Percentiles rank a stretch among this genome's conserved stretches.
Evolutionary conservation across 92 coral and sea anemone genomes (phyloP).

Genomic region (Phenganax subtilis): DNA sequence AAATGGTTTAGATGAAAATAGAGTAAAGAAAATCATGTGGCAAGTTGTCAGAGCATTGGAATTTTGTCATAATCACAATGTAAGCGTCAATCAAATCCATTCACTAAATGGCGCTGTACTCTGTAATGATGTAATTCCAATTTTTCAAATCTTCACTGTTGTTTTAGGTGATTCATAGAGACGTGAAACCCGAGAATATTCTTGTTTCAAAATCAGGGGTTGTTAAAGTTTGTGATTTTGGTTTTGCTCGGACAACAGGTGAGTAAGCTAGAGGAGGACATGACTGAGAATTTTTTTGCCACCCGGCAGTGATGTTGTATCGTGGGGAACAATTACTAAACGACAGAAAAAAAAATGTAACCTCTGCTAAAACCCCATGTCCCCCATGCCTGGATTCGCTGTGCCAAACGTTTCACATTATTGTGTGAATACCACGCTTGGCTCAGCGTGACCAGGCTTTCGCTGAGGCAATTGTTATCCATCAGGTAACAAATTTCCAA

Average conservation of each 20-base stretch:
- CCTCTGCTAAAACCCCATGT: not conserved
- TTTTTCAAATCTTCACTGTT: not conserved
- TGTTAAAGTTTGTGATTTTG: constrained; percentile 97
- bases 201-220: constrained; percentile 95
- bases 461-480: no score
- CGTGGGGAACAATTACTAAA: not conserved
- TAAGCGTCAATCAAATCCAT: constrained; percentile 44
- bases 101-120: not conserved
- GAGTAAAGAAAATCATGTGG: constrained; percentile 84
- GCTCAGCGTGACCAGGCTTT: no score
- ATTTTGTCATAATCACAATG: constrained; percentile 90
- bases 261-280: constrained; percentile 1
- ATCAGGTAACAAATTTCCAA: no score
- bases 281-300: not conserved
- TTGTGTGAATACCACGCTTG: no score
- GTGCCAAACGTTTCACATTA: no score
- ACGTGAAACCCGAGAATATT: constrained; percentile 96
- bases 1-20: constrained; percentile 84
- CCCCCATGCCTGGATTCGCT: no score
- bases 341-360: not conserved
- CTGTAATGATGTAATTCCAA: not conserved
- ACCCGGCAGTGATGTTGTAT: not conserved
- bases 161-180: constrained; percentile 88
- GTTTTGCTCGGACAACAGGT: constrained; percentile 97
- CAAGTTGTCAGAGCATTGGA: constrained; percentile 91